Evolutionary conservation across 2,888 invertebrate genomes (phyloP).

Genomic region (Arenicola marina): DNA sequence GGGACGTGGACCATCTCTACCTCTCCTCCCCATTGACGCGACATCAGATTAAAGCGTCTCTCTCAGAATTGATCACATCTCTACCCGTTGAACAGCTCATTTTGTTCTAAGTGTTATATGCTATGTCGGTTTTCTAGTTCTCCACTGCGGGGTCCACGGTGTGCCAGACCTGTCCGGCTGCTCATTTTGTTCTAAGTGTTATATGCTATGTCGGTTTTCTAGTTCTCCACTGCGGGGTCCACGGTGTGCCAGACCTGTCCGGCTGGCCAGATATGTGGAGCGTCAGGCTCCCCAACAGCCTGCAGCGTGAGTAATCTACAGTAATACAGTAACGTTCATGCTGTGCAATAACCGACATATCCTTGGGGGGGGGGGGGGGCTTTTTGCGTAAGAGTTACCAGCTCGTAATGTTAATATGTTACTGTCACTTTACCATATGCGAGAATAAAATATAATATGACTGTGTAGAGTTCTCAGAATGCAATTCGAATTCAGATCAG

Average conservation of each 20-base stretch:
- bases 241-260: slow-evolving; percentile 42
- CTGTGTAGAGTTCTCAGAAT: too few relatives aligned
- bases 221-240: slow-evolving; percentile 35
- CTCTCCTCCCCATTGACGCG: too few relatives aligned
- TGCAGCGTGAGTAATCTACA: slow-evolving; percentile 17
- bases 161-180: slow-evolving; percentile 32
- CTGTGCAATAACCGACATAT: too few relatives aligned
- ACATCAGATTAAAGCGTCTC: not conserved
- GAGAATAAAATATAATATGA: slow-evolving; percentile 1
- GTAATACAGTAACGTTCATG: too few relatives aligned
- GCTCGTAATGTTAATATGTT: too few relatives aligned
- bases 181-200: too few relatives aligned
- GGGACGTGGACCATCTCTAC: too few relatives aligned
- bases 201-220: slow-evolving; percentile 18
- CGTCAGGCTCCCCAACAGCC: slow-evolving; percentile 24
- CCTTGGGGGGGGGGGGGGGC: too few relatives aligned
- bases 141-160: slow-evolving; percentile 36
- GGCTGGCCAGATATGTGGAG: slow-evolving; percentile 39
- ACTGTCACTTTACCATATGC: too few relatives aligned
- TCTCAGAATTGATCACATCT: not conserved
- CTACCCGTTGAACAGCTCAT: not conserved
- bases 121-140: slow-evolving; percentile 24
- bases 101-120: not conserved
- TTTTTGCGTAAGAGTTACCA: too few relatives aligned
- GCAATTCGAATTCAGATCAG: too few relatives aligned